Percentiles rank a stretch among this genome's conserved stretches.
phyloP scores from a whole-genome alignment of 2,113 vertebrate genomes.

The Nasalis larvatus region DNA sequence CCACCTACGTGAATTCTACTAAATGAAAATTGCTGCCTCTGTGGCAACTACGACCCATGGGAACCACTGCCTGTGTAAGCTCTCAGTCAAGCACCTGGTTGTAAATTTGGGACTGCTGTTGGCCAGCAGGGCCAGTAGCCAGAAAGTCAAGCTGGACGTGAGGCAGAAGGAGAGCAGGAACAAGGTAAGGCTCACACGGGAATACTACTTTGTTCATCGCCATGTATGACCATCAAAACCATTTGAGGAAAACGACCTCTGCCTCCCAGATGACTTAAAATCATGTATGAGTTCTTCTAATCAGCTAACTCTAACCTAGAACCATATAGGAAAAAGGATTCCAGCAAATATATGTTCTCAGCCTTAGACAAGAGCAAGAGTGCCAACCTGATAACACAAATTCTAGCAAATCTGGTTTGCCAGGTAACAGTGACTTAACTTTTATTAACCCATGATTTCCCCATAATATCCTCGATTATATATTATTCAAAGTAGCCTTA shows the following conservation, averaged over 20 bases:
- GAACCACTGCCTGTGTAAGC: neutral
- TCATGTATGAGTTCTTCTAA: neutral
- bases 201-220: neutral
- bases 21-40: neutral
- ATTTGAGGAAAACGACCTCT: neutral
- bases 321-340: neutral
- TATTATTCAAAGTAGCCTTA: neutral
- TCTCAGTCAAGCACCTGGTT: neutral
- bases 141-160: neutral
- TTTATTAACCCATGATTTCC: neutral
- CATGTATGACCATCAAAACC: neutral
- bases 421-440: neutral
- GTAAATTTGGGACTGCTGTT: neutral
- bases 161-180: neutral
- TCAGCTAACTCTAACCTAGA: neutral
- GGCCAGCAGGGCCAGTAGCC: neutral
- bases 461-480: neutral
- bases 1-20: neutral
- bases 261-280: neutral
- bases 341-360: neutral
- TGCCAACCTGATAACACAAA: neutral
- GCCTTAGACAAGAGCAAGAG: neutral
- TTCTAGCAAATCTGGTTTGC: neutral
- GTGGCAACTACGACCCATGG: neutral
- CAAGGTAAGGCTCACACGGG: neutral